A percentile compares a stretch with the other conserved stretches of the same genome.
These are phyloP conservation scores for Procambarus virginalis DNA, from an alignment of 1,140 invertebrate species.

Conservation along the genomic window DNA sequence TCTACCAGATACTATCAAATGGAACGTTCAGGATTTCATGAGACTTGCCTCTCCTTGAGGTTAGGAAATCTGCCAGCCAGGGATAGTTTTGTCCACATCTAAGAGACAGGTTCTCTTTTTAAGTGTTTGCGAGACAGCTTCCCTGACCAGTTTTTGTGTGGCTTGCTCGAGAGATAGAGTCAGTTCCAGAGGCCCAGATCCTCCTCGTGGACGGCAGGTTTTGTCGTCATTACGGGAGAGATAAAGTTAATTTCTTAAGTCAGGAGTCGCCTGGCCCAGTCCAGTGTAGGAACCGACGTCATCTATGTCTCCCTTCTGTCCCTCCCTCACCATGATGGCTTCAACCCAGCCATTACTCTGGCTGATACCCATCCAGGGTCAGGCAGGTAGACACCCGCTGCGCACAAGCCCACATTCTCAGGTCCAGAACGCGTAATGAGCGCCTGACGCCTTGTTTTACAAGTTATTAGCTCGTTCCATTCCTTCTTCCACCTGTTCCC, in stretches of 20 bases:
- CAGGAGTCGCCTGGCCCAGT: not conserved
- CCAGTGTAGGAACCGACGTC: not conserved
- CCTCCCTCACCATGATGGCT: not conserved
- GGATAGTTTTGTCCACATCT: slow-evolving; percentile 5
- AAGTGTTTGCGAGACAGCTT: not conserved
- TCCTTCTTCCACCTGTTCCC: too few relatives aligned
- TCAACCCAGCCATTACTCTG: too few relatives aligned
- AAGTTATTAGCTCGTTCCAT: too few relatives aligned
- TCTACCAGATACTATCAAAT: slow-evolving; percentile 2
- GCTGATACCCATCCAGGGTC: not conserved
- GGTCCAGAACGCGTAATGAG: not conserved
- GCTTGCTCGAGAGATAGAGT: not conserved
- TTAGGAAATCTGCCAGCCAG: not conserved
- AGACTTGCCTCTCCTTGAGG: not conserved
- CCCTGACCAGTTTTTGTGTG: not conserved
- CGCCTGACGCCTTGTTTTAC: too few relatives aligned
- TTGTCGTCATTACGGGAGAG: not conserved
- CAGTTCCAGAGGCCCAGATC: not conserved
- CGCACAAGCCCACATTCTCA: not conserved
- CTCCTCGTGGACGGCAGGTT: not conserved
- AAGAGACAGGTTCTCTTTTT: slow-evolving; percentile 1
- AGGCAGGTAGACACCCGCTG: not conserved
- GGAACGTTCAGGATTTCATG: not conserved
- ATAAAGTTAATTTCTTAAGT: not conserved
- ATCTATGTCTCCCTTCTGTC: not conserved